Evolutionary conservation across 1,140 invertebrate genomes (phyloP), one percentile per base, ranked within the genome.

Genomic region (Cecropterus lyciades): DNA sequence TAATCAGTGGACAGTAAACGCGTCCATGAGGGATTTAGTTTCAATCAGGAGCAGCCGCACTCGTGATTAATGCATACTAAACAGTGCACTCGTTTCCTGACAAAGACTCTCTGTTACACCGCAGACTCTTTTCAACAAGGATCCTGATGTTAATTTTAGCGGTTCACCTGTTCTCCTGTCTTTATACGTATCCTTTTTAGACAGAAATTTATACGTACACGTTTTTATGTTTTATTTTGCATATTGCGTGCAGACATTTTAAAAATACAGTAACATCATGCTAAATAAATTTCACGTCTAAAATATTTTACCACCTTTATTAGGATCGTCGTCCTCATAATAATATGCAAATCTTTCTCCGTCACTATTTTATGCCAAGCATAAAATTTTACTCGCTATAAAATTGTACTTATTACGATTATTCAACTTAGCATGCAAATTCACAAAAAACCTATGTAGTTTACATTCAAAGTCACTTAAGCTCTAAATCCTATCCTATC

Each of bases 41-140:
- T 86, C 85, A 88, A 88, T 88, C 85, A 88, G 80, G 51, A 53
- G 66, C 73, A 77, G 68, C 70, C 76, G 74, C 72, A 67, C 74
- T 70, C 68, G 78, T 85, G 79, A 88, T 86, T 85, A 86, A 88
- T 88, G 85, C 85, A 88, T 88, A 88, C 85, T 88, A 88, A 88
- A 82, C 77, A 86, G 84, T 66, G 46, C 67, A 69, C 69, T 51
- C 46, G 30, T 62, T 51, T 20, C 30, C 30, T 24, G 16, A 43
- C 40, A 43, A 43, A 14, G 40, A 43, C 40, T 43, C 40, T 51
- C 40, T 51, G 45, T 11, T 14, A 14, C 46, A 6, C 49, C 49
- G 49, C 24, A 51, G 24, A 51, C 24, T 43, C 49, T 51, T 51
- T 51, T 51, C 24, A 51, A 51, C 49, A 0, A 43, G 40, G 40